Conservation (phyloP, 30 jellyfish, hydroid and myxozoan genomes). For the Cassiopea andromeda region DNA sequence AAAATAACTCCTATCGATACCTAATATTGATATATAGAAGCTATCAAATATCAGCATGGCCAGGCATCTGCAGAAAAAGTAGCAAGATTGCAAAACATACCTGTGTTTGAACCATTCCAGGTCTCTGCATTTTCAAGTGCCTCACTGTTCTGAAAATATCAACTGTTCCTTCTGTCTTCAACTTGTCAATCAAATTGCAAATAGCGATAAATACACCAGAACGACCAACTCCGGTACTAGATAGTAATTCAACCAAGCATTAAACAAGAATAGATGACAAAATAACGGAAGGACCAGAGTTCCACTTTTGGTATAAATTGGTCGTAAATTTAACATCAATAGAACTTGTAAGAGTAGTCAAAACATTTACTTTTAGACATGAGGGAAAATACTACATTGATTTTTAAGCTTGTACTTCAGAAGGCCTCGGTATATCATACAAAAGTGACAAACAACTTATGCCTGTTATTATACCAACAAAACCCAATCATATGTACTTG, state of each 20-base stretch:
- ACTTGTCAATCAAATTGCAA: slow-evolving; percentile 73
- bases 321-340: too few species aligned
- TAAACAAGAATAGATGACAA: not conserved
- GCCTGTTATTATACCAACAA: too few species aligned
- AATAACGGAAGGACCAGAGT: not conserved
- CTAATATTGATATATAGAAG: too few species aligned
- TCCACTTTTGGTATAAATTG: not conserved
- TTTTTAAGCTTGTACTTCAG: too few species aligned
- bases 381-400: too few species aligned
- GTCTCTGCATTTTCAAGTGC: slow-evolving; percentile 71
- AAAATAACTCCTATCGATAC: too few species aligned
- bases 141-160: slow-evolving; percentile 85
- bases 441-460: too few species aligned
- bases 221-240: slow-evolving; percentile 94
- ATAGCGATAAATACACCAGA: slow-evolving; percentile 89
- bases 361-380: too few species aligned
- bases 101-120: slow-evolving; percentile 97
- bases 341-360: too few species aligned
- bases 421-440: too few species aligned
- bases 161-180: slow-evolving; percentile 73
- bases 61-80: not conserved
- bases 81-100: slow-evolving; percentile 14
- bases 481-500: too few species aligned
- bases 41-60: too few species aligned
- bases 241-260: not conserved